A percentile compares a stretch with the other conserved stretches of the same genome.
phyloP scores from a whole-genome alignment of 2,888 invertebrate genomes.

The Anagyrus pseudococci region DNA sequence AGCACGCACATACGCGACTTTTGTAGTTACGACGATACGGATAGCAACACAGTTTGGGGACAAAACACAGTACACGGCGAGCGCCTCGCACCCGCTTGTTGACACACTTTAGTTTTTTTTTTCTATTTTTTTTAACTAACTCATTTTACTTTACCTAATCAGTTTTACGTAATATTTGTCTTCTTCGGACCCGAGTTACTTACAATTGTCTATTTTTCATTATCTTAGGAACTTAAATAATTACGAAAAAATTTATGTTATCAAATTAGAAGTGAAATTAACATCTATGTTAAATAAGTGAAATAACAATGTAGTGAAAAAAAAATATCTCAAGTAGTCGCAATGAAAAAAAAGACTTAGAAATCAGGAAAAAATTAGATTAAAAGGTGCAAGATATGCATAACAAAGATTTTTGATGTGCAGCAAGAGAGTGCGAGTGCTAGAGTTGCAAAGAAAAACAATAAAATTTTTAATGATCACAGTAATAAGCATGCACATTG shows the following conservation, averaged over 20 bases:
- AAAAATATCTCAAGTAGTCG: no score
- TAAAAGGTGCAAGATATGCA: conserved; percentile 1
- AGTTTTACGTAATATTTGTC: background rate
- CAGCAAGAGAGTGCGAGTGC: conserved; percentile 37
- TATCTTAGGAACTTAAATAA: no score
- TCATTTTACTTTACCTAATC: background rate
- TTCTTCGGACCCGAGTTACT: no score
- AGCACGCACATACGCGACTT: conserved; percentile 26
- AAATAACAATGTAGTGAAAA: no score
- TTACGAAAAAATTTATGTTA: no score
- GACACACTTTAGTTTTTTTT: background rate
- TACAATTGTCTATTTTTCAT: no score
- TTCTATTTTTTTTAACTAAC: background rate
- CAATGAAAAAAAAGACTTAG: no score
- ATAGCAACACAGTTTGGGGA: conserved; percentile 14
- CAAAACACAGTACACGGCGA: conserved; percentile 31
- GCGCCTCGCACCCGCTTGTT: conserved; percentile 32
- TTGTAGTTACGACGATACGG: conserved; percentile 20
- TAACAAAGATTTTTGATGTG: conserved; percentile 1
- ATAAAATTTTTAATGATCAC: conserved; percentile 12
- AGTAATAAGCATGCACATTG: conserved; percentile 22
- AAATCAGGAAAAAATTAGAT: no score
- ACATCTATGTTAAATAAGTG: no score
- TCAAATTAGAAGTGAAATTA: no score
- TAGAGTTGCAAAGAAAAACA: conserved; percentile 8